These are phyloP conservation scores for Notothenia coriiceps DNA, from an alignment of 2,113 vertebrate species.

Conservation along the genomic window DNA sequence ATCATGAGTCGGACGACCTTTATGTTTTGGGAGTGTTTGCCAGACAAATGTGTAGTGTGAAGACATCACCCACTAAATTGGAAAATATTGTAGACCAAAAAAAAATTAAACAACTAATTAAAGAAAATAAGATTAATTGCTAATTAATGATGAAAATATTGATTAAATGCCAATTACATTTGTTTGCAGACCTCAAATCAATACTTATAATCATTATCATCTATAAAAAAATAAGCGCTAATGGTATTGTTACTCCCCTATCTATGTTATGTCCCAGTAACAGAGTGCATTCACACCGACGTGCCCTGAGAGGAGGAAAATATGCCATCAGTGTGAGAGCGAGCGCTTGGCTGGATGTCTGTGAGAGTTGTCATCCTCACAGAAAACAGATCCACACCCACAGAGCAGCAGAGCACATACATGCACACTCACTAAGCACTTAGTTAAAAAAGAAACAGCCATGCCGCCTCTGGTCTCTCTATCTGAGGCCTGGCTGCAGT, in stretches of 20 bases:
- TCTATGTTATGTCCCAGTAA: neutral
- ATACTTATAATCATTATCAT: neutral
- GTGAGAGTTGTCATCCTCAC: conserved; percentile 32
- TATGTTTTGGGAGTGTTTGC: neutral
- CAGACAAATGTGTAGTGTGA: neutral
- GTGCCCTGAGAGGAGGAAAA: neutral
- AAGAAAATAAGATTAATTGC: neutral
- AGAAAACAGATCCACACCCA: conserved; percentile 53
- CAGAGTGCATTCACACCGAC: conserved; percentile 12
- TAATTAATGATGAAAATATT: no score
- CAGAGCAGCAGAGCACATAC: conserved; percentile 48
- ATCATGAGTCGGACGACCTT: neutral
- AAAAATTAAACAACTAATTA: neutral
- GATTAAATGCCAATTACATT: neutral
- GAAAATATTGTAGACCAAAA: neutral
- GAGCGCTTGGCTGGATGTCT: conserved; percentile 12
- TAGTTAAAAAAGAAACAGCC: conserved; percentile 6
- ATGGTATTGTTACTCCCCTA: neutral
- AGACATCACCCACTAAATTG: neutral
- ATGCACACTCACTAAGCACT: conserved; percentile 34
- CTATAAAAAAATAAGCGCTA: neutral
- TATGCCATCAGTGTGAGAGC: conserved; percentile 14
- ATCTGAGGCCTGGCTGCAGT: conserved; percentile 73
- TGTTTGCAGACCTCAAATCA: neutral
- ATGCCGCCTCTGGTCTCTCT: conserved; percentile 56